Evolutionary conservation across 2,113 vertebrate genomes (phyloP).

Genomic region (Lota lota): DNA sequence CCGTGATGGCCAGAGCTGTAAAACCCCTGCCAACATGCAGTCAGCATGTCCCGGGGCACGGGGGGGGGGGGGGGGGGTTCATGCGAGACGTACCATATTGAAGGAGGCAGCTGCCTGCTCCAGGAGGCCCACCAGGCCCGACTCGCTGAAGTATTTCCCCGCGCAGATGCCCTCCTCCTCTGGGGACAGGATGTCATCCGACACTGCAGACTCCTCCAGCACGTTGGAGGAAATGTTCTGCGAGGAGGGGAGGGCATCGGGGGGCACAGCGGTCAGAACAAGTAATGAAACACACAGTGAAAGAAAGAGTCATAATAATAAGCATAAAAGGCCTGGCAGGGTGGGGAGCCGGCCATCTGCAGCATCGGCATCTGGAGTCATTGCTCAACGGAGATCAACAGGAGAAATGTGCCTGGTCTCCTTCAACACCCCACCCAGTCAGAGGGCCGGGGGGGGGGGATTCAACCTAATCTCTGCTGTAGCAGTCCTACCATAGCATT

Average conservation of each 20-base stretch:
- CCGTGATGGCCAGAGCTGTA: too few species aligned
- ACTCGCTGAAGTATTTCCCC: slow-evolving; percentile 88
- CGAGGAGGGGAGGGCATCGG: not conserved
- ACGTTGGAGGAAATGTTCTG: slow-evolving; percentile 89
- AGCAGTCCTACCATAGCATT: too few species aligned
- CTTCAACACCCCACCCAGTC: too few species aligned
- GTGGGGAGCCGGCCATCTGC: too few species aligned
- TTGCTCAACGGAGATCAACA: too few species aligned
- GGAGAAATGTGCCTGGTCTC: too few species aligned
- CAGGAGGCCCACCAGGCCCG: slow-evolving; percentile 85
- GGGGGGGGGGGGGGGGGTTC: too few species aligned
- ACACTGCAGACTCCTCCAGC: slow-evolving; percentile 88
- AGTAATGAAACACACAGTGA: not conserved
- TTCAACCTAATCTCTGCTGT: too few species aligned
- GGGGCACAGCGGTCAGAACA: not conserved
- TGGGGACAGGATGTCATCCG: slow-evolving; percentile 87
- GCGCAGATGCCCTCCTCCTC: slow-evolving; percentile 92
- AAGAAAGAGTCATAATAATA: not conserved
- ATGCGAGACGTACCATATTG: slow-evolving; percentile 75
- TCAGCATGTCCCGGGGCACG: too few species aligned
- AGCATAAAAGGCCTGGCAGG: not conserved
- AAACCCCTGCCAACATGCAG: too few species aligned
- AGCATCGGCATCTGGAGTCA: too few species aligned
- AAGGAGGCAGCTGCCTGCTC: slow-evolving; percentile 86
- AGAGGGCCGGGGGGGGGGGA: too few species aligned